Evolutionary conservation across 30 jellyfish, hydroid and myxozoan species (phyloP).

Genomic region (Pseudorhiza aurosa): DNA sequence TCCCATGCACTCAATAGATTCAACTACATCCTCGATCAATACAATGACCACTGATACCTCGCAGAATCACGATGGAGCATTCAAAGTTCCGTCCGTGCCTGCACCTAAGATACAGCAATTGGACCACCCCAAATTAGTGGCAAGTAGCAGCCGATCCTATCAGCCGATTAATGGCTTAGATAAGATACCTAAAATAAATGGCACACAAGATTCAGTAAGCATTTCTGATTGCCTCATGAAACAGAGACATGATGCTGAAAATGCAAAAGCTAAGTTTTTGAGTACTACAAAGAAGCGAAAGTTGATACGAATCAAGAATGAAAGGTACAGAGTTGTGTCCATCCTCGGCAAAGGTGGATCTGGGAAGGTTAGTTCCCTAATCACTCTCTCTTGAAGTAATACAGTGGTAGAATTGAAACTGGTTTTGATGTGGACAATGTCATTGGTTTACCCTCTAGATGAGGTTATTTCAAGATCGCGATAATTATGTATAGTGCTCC

Average conservation of each 20-base stretch:
- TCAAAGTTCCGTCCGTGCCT: neutral
- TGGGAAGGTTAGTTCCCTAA: slow-evolving; percentile 59
- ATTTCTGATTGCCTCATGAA: slow-evolving; percentile 3
- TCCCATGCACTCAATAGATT: neutral
- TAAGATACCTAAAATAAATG: neutral
- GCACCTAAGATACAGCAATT: neutral
- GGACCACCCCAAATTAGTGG: neutral
- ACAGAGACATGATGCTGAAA: slow-evolving; percentile 22
- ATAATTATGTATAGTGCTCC: no score
- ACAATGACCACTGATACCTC: neutral
- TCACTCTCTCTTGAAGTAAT: no score
- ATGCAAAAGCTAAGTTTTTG: neutral
- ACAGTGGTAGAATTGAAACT: no score
- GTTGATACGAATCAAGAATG: slow-evolving; percentile 57
- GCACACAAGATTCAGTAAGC: neutral
- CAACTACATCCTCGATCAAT: neutral
- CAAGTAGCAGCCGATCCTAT: neutral
- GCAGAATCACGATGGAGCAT: neutral
- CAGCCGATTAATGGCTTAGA: neutral
- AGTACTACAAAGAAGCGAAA: slow-evolving; percentile 57
- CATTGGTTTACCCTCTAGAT: no score
- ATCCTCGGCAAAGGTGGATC: slow-evolving; percentile 90
- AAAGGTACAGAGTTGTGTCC: slow-evolving; percentile 47
- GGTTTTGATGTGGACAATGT: no score
- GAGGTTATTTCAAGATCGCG: no score